These are phyloP conservation scores for Rotaria socialis DNA, from an alignment of 2,888 invertebrate species.

Conservation along the genomic window DNA sequence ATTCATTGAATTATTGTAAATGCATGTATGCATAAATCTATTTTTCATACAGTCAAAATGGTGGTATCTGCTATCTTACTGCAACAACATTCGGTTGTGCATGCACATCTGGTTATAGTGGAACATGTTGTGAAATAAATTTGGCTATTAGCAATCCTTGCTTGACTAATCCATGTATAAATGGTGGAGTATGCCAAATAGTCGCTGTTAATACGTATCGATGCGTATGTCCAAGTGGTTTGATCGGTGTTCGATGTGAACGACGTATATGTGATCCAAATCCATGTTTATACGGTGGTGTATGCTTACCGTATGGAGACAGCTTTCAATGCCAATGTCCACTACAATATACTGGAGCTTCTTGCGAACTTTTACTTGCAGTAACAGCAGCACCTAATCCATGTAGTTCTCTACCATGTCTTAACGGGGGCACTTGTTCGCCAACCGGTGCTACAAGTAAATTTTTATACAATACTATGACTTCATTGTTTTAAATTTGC, in stretches of 20 bases:
- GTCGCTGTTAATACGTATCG: constrained; percentile 39
- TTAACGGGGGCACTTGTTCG: constrained; percentile 41
- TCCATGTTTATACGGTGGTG: constrained; percentile 38
- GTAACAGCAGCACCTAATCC: constrained; percentile 35
- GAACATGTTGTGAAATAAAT: constrained; percentile 35
- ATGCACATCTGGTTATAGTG: constrained; percentile 39
- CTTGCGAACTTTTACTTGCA: constrained; percentile 27
- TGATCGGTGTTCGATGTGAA: constrained; percentile 48
- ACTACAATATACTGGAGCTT: constrained; percentile 38
- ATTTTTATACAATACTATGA: not conserved
- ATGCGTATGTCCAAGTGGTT: constrained; percentile 47
- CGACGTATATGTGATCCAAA: constrained; percentile 41
- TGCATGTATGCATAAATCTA: too few species aligned
- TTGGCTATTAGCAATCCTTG: constrained; percentile 46
- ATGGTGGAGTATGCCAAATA: constrained; percentile 48
- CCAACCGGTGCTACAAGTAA: constrained; percentile 31
- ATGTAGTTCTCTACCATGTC: constrained; percentile 42
- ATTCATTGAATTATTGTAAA: constrained; percentile 48
- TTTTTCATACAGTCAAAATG: constrained; percentile 46
- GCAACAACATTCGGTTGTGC: constrained; percentile 34
- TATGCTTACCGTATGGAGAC: constrained; percentile 36
- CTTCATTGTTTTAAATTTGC: not conserved
- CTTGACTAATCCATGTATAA: constrained; percentile 48
- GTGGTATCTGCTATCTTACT: constrained; percentile 41
- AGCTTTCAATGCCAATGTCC: constrained; percentile 38